Conservation (phyloP, 2,113 vertebrate species). For the Lethenteron camtschaticum region DNA sequence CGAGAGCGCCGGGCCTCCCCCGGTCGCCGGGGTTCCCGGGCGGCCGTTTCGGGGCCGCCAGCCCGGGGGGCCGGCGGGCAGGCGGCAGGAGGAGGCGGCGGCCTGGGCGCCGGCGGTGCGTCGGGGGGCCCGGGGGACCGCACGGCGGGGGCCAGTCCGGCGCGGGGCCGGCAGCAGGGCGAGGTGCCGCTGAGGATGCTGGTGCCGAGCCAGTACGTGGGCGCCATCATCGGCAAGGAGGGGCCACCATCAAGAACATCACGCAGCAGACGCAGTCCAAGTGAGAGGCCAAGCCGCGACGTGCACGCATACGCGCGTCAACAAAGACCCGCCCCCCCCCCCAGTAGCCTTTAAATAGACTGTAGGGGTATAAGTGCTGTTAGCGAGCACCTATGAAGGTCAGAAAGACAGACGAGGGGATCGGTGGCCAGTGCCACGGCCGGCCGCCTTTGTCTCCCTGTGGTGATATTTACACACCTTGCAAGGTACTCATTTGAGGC, state of each 20-base stretch:
- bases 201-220: constrained; percentile 80
- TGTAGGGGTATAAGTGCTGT: too few relatives aligned
- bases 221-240: constrained; percentile 82
- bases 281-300: constrained; percentile 23
- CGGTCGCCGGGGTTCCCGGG: constrained; percentile 44
- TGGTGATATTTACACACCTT: too few relatives aligned
- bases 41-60: constrained; percentile 19
- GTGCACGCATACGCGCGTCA: too few relatives aligned
- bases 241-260: constrained; percentile 78
- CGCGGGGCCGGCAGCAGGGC: constrained; percentile 40
- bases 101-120: constrained; percentile 34
- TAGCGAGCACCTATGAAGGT: too few relatives aligned
- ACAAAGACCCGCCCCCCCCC: too few relatives aligned
- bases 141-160: constrained; percentile 38
- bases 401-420: too few relatives aligned
- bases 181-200: constrained; percentile 71
- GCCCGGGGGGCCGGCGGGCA: constrained; percentile 36
- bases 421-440: too few relatives aligned
- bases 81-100: constrained; percentile 36
- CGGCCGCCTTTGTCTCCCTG: too few relatives aligned
- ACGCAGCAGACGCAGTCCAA: constrained; percentile 91
- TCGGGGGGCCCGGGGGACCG: constrained; percentile 26
- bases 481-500: too few relatives aligned
- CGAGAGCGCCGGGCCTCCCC: constrained; percentile 48
- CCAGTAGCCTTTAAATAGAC: too few relatives aligned